Percentiles rank a stretch among this genome's conserved stretches.
Evolutionary conservation across 2,113 vertebrate species (phyloP).

Genomic region (Sula dactylatra): DNA sequence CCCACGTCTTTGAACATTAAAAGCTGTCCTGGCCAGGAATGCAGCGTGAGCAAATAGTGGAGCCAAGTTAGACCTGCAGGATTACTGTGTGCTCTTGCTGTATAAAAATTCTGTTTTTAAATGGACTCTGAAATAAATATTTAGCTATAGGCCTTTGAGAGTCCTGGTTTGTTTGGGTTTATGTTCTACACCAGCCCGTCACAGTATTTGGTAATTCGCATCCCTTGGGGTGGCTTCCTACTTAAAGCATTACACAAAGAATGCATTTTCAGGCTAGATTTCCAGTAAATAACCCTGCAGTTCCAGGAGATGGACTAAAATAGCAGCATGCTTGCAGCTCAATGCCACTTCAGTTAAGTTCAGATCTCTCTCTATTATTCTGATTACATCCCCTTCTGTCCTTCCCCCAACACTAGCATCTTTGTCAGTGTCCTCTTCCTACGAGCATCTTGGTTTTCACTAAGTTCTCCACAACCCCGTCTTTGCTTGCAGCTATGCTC

Average conservation of each 20-base stretch:
- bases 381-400: not conserved
- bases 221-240: conserved; percentile 53
- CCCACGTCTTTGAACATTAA: not conserved
- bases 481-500: not conserved
- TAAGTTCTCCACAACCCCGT: not conserved
- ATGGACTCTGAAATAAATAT: conserved; percentile 65
- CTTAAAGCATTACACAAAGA: conserved; percentile 49
- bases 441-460: not conserved
- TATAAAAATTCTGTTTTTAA: conserved; percentile 14
- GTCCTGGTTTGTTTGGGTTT: conserved; percentile 64
- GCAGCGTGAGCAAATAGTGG: not conserved
- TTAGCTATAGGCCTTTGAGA: conserved; percentile 57
- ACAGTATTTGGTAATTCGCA: conserved; percentile 45
- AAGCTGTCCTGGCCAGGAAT: not conserved
- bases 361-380: not conserved
- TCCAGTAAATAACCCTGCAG: conserved; percentile 62
- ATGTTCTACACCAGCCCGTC: conserved; percentile 15
- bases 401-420: not conserved
- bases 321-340: conserved; percentile 24
- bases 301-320: conserved; percentile 56
- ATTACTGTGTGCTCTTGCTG: conserved; percentile 1
- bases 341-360: not conserved
- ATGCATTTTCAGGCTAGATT: conserved; percentile 54
- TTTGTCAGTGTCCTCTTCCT: not conserved
- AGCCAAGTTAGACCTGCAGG: conserved; percentile 10